Percentiles rank a stretch among this genome's conserved stretches.
These are phyloP conservation scores for Oxytorus armatus DNA, from an alignment of 2,888 invertebrate species.

Conservation along the genomic window DNA sequence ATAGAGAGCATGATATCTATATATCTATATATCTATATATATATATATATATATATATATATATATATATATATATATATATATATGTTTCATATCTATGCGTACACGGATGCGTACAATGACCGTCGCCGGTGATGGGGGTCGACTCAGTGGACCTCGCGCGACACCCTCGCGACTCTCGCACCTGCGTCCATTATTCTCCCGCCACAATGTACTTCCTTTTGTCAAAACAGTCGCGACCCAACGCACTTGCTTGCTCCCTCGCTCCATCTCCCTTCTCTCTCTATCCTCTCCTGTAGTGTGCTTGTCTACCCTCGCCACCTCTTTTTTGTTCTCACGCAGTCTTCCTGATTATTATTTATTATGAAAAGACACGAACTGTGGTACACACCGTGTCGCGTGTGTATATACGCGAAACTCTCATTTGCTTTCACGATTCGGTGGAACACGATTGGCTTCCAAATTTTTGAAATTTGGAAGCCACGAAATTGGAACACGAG, in stretches of 20 bases:
- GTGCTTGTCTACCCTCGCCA: not conserved
- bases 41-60: not conserved
- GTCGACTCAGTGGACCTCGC: constrained; percentile 41
- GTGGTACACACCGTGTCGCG: not conserved
- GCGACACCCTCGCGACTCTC: constrained; percentile 64
- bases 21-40: not conserved
- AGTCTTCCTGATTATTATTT: constrained; percentile 69
- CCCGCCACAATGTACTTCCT: constrained; percentile 79
- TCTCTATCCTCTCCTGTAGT: constrained; percentile 21
- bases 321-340: not conserved
- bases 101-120: constrained; percentile 50
- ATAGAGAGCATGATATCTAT: not conserved
- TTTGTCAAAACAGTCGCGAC: constrained; percentile 70
- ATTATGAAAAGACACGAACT: constrained; percentile 59
- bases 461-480: constrained; percentile 18
- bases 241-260: constrained; percentile 34
- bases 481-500: no score
- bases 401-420: not conserved
- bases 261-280: not conserved
- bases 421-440: constrained; percentile 4
- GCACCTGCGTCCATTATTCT: constrained; percentile 74
- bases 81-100: constrained; percentile 1
- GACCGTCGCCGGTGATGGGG: constrained; percentile 52
- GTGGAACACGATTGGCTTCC: not conserved
- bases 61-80: not conserved